These are phyloP conservation scores for Napeogenes inachia DNA, from an alignment of 2,888 invertebrate species.

Conservation along the genomic window DNA sequence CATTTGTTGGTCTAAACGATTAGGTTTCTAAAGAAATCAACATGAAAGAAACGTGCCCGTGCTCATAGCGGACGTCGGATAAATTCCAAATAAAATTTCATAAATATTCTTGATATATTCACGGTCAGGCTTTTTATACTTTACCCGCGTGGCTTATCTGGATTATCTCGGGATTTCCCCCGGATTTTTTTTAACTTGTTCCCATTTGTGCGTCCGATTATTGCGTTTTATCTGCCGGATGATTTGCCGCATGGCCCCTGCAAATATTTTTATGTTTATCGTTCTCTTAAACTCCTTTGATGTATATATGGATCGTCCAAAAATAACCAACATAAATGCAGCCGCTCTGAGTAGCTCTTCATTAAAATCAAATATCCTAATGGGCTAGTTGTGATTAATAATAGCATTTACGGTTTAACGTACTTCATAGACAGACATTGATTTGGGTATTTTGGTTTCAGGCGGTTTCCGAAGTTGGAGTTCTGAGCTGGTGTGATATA, in stretches of 20 bases:
- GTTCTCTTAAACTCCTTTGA: constrained; percentile 51
- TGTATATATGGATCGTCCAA: constrained; percentile 49
- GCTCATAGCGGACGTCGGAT: constrained; percentile 37
- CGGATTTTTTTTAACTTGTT: constrained; percentile 65
- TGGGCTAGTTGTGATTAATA: constrained; percentile 33
- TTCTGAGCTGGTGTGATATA: constrained; percentile 11
- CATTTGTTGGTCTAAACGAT: constrained; percentile 16
- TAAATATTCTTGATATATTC: constrained; percentile 74
- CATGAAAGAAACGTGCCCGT: constrained; percentile 18
- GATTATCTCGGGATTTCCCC: constrained; percentile 66
- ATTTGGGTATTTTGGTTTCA: constrained; percentile 24
- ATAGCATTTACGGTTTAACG: not conserved
- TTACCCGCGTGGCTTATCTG: constrained; percentile 72
- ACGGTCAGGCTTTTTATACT: constrained; percentile 71
- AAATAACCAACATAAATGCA: constrained; percentile 36
- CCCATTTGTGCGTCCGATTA: constrained; percentile 63
- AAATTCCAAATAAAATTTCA: constrained; percentile 63
- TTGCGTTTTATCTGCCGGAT: constrained; percentile 59
- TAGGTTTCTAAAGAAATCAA: constrained; percentile 16
- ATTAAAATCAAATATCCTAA: constrained; percentile 62
- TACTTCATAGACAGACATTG: not conserved
- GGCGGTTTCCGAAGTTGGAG: constrained; percentile 27
- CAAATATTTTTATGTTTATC: constrained; percentile 56
- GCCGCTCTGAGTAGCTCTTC: constrained; percentile 48
- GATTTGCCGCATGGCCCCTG: constrained; percentile 48